Conservation (phyloP, 2,888 invertebrate genomes). For the Hypsopygia costalis region DNA sequence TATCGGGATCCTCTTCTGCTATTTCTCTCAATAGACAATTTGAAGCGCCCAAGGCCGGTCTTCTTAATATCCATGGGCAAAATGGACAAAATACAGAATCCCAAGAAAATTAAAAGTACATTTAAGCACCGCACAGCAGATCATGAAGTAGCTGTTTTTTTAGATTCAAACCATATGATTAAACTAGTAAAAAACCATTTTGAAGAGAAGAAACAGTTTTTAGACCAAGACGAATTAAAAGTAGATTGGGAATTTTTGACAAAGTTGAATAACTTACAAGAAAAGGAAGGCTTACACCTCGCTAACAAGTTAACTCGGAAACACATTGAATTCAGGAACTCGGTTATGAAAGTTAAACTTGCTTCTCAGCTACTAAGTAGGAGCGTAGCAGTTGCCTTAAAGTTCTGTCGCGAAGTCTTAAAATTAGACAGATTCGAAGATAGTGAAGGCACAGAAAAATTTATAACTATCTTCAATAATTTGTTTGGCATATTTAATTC, state of each 20-base stretch:
- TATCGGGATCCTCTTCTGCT: no score
- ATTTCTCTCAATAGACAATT: no score
- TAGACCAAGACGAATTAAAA: slow-evolving; percentile 7
- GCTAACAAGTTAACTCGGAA: slow-evolving; percentile 16
- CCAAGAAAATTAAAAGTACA: slow-evolving; percentile 8
- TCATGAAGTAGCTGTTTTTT: slow-evolving; percentile 9
- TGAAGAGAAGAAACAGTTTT: slow-evolving; percentile 10
- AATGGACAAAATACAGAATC: neutral
- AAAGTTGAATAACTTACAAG: slow-evolving; percentile 3
- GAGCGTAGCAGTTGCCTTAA: slow-evolving; percentile 3
- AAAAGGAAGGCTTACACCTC: slow-evolving; percentile 13
- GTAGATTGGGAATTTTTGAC: neutral
- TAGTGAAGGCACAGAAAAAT: slow-evolving; percentile 9
- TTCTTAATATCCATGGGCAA: no score
- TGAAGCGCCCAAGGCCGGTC: no score
- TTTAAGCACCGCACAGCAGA: slow-evolving; percentile 7
- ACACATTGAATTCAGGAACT: slow-evolving; percentile 16
- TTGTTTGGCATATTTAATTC: slow-evolving; percentile 24
- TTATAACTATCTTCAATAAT: slow-evolving; percentile 11
- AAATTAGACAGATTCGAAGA: slow-evolving; percentile 9
- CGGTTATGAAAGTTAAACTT: slow-evolving; percentile 18
- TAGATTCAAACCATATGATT: slow-evolving; percentile 12
- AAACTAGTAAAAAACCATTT: slow-evolving; percentile 12
- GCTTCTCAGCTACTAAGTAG: slow-evolving; percentile 3
- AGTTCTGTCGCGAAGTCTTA: slow-evolving; percentile 1